These are phyloP conservation scores for Pseudochaenichthys georgianus DNA, from an alignment of 2,797 vertebrate genomes.

Conservation along the genomic window DNA sequence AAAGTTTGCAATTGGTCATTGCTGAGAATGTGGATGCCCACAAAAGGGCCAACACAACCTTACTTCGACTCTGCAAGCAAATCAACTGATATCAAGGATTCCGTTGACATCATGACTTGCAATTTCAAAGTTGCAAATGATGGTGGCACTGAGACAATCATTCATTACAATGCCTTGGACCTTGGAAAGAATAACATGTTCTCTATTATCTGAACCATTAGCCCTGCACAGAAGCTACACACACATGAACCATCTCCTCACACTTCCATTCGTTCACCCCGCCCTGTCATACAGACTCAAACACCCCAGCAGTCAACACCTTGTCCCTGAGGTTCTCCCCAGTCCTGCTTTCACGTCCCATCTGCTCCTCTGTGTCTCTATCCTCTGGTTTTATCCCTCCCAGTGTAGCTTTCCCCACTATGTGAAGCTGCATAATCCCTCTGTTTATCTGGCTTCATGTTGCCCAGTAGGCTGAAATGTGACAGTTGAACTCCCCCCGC, in stretches of 20 bases:
- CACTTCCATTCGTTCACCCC: conserved; percentile 34
- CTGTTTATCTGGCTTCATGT: conserved; percentile 79
- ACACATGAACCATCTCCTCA: conserved; percentile 25
- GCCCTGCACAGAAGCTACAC: not conserved
- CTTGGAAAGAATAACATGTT: not conserved
- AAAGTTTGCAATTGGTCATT: not conserved
- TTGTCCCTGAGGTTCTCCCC: conserved; percentile 40
- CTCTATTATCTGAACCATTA: not conserved
- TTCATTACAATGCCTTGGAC: not conserved
- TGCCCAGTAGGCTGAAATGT: conserved; percentile 77
- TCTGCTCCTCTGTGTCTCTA: conserved; percentile 51
- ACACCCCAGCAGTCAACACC: conserved; percentile 56
- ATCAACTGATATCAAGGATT: not conserved
- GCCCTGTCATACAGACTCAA: conserved; percentile 49
- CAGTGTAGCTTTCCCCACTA: conserved; percentile 35
- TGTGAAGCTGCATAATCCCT: conserved; percentile 65
- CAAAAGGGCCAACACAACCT: not conserved
- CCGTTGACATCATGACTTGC: not conserved
- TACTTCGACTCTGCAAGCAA: not conserved
- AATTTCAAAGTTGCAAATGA: not conserved
- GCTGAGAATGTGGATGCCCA: not conserved
- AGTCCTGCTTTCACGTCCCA: conserved; percentile 47
- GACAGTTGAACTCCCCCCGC: conserved; percentile 61
- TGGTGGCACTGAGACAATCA: not conserved
- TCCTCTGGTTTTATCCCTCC: conserved; percentile 50